Base-by-base conservation (phyloP, 2,888 invertebrate genomes). In the Meghimatium bilineatum region DNA sequence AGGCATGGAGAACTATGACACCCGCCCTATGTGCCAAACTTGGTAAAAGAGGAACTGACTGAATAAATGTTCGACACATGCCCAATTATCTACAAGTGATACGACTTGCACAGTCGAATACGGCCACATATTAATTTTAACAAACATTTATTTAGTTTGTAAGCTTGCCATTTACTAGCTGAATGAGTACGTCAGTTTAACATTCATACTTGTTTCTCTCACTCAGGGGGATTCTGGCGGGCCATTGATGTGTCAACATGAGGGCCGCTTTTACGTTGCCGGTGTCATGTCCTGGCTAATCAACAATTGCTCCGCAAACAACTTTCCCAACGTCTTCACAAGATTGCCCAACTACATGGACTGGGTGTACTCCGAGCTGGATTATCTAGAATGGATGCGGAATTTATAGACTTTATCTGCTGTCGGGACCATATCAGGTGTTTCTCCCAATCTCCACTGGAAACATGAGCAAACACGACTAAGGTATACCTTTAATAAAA, bases 241-340 rank as follows among this genome's bases (percentile, higher is more conserved):
- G 0, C 88, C 88, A 8, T 72, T 89, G 80, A 88, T 89, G 87
- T 89, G 88, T 75, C 86, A 89, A 75, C 75, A 82, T 3, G 84
- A 86, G 32, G 88, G 88, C 23, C 80, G 86, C 17, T 88, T 86
- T 74, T 87, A 86, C 72, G 85, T 89, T 67, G 85, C 87, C 1
- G 88, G 88, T n/a, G 87, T 89, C 66, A 88, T 88, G 88, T 88
- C 88, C n/a, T 88, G 88, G 88, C 86, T 88, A 26, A 87, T 88
- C 80, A 87, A 87, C 83, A 88, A 88, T 81, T 88, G 88, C 78
- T 87, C 88, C 1, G 88, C 88, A 8, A 81, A 80, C 75, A 86
- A 87, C 36, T 88, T 87, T 80, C 88, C 88, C 26, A 88, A 88
- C 72, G 88, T 88, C 12, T 88, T 88, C 82, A 87, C 88, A 2